These are phyloP conservation scores for Mus minutoides DNA, from an alignment of 2,797 vertebrate genomes.

Conservation along the genomic window DNA sequence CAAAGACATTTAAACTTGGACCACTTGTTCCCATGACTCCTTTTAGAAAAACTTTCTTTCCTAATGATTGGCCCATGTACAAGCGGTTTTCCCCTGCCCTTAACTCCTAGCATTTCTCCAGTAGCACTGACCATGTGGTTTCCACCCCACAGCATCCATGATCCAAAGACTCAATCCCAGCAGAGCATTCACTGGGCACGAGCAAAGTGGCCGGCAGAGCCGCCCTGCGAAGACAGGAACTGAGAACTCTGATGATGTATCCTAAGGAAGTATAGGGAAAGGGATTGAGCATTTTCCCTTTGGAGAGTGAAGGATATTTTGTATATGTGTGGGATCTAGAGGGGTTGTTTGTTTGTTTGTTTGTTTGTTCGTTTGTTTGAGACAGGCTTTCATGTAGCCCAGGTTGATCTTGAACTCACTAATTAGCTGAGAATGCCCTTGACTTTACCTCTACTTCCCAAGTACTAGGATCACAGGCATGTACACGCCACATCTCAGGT, in stretches of 20 bases:
- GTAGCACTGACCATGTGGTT: not conserved
- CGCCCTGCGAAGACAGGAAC: not conserved
- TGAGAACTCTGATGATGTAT: not conserved
- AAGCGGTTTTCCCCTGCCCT: not conserved
- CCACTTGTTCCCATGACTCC: conserved; percentile 45
- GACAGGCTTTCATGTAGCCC: not conserved
- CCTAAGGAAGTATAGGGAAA: not conserved
- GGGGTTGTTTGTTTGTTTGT: not conserved
- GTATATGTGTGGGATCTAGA: not conserved
- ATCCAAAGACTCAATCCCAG: not conserved
- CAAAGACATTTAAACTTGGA: conserved; percentile 36
- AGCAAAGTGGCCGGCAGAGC: not conserved
- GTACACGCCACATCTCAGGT: not conserved
- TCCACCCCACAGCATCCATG: not conserved
- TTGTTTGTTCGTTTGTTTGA: not conserved
- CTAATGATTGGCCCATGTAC: conserved; percentile 30
- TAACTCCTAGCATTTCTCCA: not conserved
- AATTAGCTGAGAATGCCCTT: not conserved
- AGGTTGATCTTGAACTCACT: not conserved
- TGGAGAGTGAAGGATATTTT: not conserved
- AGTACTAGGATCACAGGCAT: not conserved
- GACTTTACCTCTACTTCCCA: not conserved
- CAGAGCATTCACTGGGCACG: rapidly evolving
- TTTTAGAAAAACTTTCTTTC: conserved; percentile 60
- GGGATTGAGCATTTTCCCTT: not conserved